Conservation (phyloP, 1,140 invertebrate genomes). For the Zaprionus gabonicus region DNA sequence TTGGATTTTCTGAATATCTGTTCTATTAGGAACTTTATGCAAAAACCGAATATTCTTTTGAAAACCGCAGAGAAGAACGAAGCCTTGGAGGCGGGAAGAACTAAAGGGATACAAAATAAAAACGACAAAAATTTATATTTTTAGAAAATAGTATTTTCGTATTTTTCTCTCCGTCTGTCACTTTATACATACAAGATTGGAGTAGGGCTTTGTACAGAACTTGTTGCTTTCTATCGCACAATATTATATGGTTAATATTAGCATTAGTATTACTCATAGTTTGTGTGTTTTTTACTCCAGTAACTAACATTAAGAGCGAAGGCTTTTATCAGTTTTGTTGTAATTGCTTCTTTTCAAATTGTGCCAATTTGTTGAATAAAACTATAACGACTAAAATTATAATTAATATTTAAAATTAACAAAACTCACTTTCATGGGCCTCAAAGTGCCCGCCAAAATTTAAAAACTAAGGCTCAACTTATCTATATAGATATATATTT, state of each 20-base stretch:
- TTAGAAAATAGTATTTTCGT: slow-evolving; percentile 63
- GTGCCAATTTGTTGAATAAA: slow-evolving; percentile 70
- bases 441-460: slow-evolving; percentile 7
- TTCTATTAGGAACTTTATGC: slow-evolving; percentile 67
- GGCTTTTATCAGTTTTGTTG: slow-evolving; percentile 37
- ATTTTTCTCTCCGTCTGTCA: slow-evolving; percentile 37
- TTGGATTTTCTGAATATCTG: slow-evolving; percentile 50
- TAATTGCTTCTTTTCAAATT: slow-evolving; percentile 54
- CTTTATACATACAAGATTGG: slow-evolving; percentile 78
- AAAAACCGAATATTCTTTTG: slow-evolving; percentile 26
- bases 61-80: slow-evolving; percentile 9
- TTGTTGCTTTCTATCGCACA: slow-evolving; percentile 55
- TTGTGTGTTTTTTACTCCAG: slow-evolving; percentile 65
- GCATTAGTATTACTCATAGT: slow-evolving; percentile 49
- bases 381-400: slow-evolving; percentile 73
- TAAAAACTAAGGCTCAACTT: slow-evolving; percentile 65
- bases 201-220: slow-evolving; percentile 79
- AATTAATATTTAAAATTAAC: slow-evolving; percentile 70
- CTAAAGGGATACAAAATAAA: slow-evolving; percentile 45
- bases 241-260: slow-evolving; percentile 63
- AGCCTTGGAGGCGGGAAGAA: slow-evolving; percentile 27
- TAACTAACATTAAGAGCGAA: slow-evolving; percentile 67
- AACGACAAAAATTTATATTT: slow-evolving; percentile 61
- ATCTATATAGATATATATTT: slow-evolving; percentile 20
- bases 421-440: slow-evolving; percentile 57